These are phyloP conservation scores for Campoplex nolae DNA, from an alignment of 2,888 invertebrate genomes.

Conservation along the genomic window DNA sequence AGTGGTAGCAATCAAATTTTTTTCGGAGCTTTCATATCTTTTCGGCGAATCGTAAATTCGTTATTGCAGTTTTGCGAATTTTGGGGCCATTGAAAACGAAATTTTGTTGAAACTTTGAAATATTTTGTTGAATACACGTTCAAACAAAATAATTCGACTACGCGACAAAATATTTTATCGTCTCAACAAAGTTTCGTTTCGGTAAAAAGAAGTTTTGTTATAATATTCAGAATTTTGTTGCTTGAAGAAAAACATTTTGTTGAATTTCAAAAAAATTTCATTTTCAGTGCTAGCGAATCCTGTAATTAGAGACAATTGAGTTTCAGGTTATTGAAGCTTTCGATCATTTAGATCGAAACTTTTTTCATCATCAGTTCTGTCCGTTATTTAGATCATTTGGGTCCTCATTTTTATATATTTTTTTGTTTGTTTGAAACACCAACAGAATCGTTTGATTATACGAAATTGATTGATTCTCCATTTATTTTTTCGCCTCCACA, in stretches of 20 bases:
- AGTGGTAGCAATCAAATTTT: neutral
- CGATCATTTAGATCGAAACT: neutral
- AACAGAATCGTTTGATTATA: neutral
- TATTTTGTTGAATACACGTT: too few species aligned
- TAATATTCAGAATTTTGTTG: too few species aligned
- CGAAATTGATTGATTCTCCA: neutral
- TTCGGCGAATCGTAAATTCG: neutral
- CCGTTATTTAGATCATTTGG: neutral
- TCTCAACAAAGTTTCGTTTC: too few species aligned
- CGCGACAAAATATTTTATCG: too few species aligned
- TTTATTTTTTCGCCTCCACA: neutral
- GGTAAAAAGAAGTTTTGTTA: too few species aligned
- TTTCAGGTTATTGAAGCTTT: neutral
- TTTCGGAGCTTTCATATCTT: neutral
- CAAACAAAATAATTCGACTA: too few species aligned
- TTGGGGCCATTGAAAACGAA: too few species aligned
- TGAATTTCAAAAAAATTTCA: too few species aligned
- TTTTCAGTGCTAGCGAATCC: too few species aligned
- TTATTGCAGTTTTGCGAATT: neutral
- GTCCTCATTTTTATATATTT: neutral
- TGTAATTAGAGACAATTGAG: neutral
- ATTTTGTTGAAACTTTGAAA: too few species aligned
- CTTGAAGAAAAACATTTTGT: too few species aligned
- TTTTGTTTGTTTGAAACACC: neutral
- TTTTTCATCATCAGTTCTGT: neutral